Evolutionary conservation across 2,888 invertebrate species (phyloP), one percentile per base, ranked within the genome.

Genomic region (Sminthurinus aureus): DNA sequence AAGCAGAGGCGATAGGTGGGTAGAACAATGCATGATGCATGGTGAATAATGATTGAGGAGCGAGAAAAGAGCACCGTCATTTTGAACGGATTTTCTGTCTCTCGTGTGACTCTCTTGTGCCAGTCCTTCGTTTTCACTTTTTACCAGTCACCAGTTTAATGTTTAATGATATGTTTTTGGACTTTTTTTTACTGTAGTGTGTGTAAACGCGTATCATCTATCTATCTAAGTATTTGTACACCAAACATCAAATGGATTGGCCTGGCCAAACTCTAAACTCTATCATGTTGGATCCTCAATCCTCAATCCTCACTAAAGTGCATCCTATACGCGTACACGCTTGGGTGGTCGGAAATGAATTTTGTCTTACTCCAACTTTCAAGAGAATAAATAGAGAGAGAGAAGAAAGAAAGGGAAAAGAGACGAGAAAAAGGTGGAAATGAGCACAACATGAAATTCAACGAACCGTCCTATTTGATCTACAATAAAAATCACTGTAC

Each of bases 1-100:
- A 38, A 38, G 38, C 38, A 38, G 1, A 38, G 6, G 38, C 38
- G 6, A 38, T 38, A 38, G 6, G 38, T 38, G 6, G 38, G 38
- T 38, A 38, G 38, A 38, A 38, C 38, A 38, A 38, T 38, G 6
- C 38, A 38, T 38, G 38, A 38, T 38, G 38, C 1, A 38, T 38
- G 64, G 82, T 85, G 82, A 85, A 81, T 85, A 85, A 85, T 85
- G 82, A 75, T 73, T 79, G 79, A 83, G 79, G 38, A 85, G 83
- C 73, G 82, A 84, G 79, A 85, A 85, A 84, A 79, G 80, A 84
- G 85, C 82, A 85, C n/a, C 81, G 85, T 85, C 84, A 85, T 85
- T 85, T 85, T 81, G 74, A 51, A 66, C 81, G 73, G 38, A 77
- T 77, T 51, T 26, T 79, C 67, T 50, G 67, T 81, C 51, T 78